phyloP scores from a whole-genome alignment of 2,888 invertebrate genomes.

The Ormyrus nitidulus region DNA sequence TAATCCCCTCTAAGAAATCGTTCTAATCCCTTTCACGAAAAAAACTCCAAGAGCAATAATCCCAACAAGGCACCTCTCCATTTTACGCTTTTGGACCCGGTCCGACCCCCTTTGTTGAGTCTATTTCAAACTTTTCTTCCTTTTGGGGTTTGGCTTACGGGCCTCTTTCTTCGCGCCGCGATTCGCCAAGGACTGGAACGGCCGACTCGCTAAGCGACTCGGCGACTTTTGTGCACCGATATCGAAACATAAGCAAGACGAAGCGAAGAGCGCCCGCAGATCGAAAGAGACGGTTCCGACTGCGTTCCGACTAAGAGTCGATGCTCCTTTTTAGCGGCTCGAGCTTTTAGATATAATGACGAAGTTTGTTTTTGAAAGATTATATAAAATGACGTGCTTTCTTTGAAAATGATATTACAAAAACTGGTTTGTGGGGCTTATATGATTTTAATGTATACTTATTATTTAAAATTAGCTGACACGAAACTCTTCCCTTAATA shows the following conservation, averaged over 20 bases:
- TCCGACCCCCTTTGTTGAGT: slow-evolving; percentile 25
- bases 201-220: neutral
- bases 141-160: slow-evolving; percentile 24
- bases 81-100: no score
- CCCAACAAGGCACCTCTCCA: no score
- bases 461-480: no score
- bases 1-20: neutral
- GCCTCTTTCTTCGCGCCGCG: slow-evolving; percentile 29
- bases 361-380: no score
- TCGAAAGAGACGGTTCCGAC: neutral
- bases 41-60: neutral
- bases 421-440: no score
- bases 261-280: slow-evolving; percentile 1
- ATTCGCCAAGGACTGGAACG: slow-evolving; percentile 34
- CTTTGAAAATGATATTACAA: no score
- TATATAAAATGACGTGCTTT: no score
- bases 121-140: slow-evolving; percentile 34
- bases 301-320: neutral
- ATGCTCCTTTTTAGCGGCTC: neutral
- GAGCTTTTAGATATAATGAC: no score
- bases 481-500: no score
- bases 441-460: no score
- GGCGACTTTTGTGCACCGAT: slow-evolving; percentile 37
- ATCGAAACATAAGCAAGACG: neutral
- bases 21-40: neutral